Evolutionary conservation across 35 echinoderm and acorn worm species (phyloP).

Genomic region (Patiria miniata): DNA sequence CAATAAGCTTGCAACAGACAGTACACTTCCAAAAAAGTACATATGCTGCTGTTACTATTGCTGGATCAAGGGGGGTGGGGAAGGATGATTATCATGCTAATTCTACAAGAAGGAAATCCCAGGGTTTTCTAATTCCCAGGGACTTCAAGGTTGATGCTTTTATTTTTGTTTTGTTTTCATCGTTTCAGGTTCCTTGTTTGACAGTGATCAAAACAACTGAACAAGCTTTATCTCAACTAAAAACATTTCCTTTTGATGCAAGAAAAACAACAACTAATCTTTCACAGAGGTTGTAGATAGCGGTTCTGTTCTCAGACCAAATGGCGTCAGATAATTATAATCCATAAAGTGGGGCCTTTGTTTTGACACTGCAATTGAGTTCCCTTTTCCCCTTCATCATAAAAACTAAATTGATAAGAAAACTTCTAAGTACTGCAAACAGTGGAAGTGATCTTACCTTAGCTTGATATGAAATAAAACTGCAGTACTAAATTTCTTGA

Average conservation of each 20-base stretch:
- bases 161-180: neutral
- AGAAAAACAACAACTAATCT: neutral
- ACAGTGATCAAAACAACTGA: neutral
- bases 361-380: neutral
- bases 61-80: too few relatives aligned
- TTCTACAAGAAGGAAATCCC: neutral
- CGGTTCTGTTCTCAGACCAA: neutral
- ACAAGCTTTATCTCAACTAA: neutral
- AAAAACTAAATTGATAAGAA: neutral
- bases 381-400: neutral
- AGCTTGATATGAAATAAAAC: too few relatives aligned
- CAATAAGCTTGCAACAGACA: too few relatives aligned
- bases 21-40: too few relatives aligned
- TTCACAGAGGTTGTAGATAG: neutral
- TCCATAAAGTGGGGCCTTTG: neutral
- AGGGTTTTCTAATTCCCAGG: neutral
- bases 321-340: neutral
- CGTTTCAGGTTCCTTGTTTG: too few relatives aligned
- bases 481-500: too few relatives aligned
- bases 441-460: neutral
- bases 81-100: too few relatives aligned
- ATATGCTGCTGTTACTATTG: too few relatives aligned
- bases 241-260: conserved; percentile 13
- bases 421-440: neutral
- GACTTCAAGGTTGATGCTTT: neutral